A percentile compares a stretch with the other conserved stretches of the same genome.
Conservation (phyloP, 2,888 invertebrate species). For the Limnephilus marmoratus region DNA sequence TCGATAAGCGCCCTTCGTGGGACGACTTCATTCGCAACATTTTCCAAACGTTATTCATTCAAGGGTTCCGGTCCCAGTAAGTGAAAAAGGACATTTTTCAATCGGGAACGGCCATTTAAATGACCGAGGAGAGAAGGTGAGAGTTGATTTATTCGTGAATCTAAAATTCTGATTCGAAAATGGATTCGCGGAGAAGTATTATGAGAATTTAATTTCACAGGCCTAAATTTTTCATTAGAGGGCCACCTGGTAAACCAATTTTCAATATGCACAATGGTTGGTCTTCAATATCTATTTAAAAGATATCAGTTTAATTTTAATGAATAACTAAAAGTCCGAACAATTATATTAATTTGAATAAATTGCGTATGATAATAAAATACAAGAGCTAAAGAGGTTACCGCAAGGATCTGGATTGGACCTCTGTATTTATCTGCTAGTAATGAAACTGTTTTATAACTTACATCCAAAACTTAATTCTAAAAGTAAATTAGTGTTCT, state of each 20-base stretch:
- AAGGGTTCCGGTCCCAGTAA: not conserved
- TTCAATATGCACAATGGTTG: not conserved
- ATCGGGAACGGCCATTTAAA: not conserved
- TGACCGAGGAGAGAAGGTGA: not conserved
- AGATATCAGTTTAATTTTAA: not conserved
- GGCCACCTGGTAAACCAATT: not conserved
- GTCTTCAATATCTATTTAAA: not conserved
- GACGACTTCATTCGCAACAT: not conserved
- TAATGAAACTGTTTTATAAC: too few species aligned
- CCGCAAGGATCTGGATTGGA: too few species aligned
- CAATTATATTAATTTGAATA: not conserved
- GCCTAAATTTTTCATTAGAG: not conserved
- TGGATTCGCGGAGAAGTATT: not conserved
- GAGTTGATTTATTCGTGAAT: not conserved
- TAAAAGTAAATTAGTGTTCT: too few species aligned
- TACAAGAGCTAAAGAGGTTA: too few species aligned
- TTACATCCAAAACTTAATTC: too few species aligned
- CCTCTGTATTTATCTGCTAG: too few species aligned
- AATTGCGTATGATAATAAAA: too few species aligned
- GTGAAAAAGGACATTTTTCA: not conserved
- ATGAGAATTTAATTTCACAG: not conserved
- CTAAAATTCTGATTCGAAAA: not conserved
- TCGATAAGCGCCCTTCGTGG: slow-evolving; percentile 21
- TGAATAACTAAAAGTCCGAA: not conserved
- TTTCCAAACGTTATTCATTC: slow-evolving; percentile 11